These are phyloP conservation scores for Periplaneta americana DNA, from an alignment of 1,140 invertebrate genomes.

Conservation along the genomic window DNA sequence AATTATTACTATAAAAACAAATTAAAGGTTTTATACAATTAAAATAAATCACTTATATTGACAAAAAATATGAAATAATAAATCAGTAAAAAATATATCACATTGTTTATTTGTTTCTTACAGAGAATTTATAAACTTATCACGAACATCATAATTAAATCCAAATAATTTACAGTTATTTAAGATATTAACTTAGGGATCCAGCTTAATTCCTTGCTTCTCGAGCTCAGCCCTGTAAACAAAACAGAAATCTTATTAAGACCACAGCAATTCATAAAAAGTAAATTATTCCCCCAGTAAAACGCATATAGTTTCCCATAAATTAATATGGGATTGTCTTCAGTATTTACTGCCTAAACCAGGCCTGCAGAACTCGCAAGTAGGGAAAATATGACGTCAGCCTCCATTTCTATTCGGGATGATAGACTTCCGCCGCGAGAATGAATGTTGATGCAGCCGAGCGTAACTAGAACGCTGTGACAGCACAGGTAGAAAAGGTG, in stretches of 20 bases:
- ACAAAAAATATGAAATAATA: neutral
- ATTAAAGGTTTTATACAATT: neutral
- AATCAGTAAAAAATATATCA: neutral
- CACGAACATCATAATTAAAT: too few species aligned
- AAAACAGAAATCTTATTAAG: neutral
- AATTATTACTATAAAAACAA: neutral
- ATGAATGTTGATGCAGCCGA: too few species aligned
- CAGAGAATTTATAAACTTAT: neutral
- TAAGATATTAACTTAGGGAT: neutral
- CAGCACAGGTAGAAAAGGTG: too few species aligned
- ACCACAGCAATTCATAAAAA: neutral
- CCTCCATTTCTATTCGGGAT: too few species aligned
- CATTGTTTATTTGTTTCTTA: neutral
- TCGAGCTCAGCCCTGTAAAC: constrained; percentile 20
- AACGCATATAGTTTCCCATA: too few species aligned
- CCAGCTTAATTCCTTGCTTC: constrained; percentile 14
- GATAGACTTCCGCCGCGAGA: too few species aligned
- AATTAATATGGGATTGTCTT: too few species aligned
- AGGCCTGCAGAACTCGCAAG: too few species aligned
- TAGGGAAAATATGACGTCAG: too few species aligned
- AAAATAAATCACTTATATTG: neutral
- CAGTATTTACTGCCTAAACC: too few species aligned
- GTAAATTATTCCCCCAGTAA: too few species aligned
- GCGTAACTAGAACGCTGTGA: too few species aligned
- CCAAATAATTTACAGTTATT: neutral